Evolutionary conservation across 2,888 invertebrate genomes (phyloP).

Genomic region (Elmis aenea): DNA sequence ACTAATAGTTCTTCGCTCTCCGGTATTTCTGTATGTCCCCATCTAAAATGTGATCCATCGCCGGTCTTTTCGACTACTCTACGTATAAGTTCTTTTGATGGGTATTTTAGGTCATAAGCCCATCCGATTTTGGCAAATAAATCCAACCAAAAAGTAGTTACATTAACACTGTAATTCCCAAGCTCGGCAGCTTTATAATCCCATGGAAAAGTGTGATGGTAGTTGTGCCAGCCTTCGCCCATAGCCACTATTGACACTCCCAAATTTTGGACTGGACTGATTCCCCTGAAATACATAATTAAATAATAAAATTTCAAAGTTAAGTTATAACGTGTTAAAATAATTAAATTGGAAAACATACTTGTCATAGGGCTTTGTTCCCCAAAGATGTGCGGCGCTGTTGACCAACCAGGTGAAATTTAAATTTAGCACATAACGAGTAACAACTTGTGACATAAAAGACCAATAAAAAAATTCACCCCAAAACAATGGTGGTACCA

Average conservation of each 20-base stretch:
- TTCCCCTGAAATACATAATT: no score
- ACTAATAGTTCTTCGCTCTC: neutral
- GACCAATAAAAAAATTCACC: constrained; percentile 62
- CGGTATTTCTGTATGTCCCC: constrained; percentile 43
- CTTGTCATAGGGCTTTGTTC: constrained; percentile 73
- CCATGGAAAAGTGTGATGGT: constrained; percentile 91
- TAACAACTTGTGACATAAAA: constrained; percentile 60
- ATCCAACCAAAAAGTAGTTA: constrained; percentile 67
- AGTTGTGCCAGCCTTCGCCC: constrained; percentile 82
- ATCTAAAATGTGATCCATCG: constrained; percentile 50
- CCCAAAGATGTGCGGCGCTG: constrained; percentile 75
- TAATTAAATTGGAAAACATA: no score
- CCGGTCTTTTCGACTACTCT: constrained; percentile 69
- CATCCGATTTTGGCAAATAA: constrained; percentile 65
- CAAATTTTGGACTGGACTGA: constrained; percentile 75
- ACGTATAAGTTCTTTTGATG: constrained; percentile 61
- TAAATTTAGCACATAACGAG: constrained; percentile 59
- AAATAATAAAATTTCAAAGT: no score
- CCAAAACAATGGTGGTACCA: constrained; percentile 62
- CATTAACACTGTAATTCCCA: constrained; percentile 56
- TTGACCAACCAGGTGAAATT: constrained; percentile 81
- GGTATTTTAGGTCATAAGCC: constrained; percentile 71
- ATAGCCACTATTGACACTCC: constrained; percentile 67
- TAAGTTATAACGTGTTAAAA: no score
- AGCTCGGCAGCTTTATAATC: constrained; percentile 88